phyloP scores from a whole-genome alignment of 2,797 vertebrate genomes.

The Amphiprion clarkii region DNA sequence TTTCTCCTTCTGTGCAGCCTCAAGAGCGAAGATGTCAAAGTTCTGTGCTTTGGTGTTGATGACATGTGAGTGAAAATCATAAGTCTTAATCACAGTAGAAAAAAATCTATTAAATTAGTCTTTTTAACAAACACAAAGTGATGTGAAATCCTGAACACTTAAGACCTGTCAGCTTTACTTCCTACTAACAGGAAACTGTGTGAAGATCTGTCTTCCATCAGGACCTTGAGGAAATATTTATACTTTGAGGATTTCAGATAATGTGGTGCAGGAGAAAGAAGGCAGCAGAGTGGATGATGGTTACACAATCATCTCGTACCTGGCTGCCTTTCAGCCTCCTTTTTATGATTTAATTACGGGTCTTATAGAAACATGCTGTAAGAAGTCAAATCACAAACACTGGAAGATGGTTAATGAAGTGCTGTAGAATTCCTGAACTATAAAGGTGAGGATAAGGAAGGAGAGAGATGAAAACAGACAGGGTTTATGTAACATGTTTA shows the following conservation, averaged over 20 bases:
- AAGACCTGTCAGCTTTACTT: conserved; percentile 3
- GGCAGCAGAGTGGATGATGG: conserved; percentile 3
- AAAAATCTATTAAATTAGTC: not conserved
- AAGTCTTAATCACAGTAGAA: not conserved
- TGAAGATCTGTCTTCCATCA: conserved; percentile 15
- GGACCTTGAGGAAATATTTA: conserved; percentile 16
- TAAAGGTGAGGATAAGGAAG: conserved; percentile 7
- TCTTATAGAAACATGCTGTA: not conserved
- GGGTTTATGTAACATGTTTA: not conserved
- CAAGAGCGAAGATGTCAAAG: conserved; percentile 78
- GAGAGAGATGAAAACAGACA: not conserved
- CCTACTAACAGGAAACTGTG: conserved; percentile 9
- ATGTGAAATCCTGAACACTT: not conserved
- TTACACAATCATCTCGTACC: too few relatives aligned
- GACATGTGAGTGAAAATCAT: conserved; percentile 74
- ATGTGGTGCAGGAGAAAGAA: conserved; percentile 1
- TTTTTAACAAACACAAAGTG: not conserved
- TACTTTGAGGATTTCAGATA: conserved; percentile 6
- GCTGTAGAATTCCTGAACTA: not conserved
- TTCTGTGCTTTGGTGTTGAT: conserved; percentile 76
- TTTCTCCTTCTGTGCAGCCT: conserved; percentile 22
- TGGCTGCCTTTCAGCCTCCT: too few relatives aligned
- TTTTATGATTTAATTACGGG: too few relatives aligned
- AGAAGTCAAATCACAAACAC: not conserved
- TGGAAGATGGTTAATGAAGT: not conserved